Evolutionary conservation across 2,113 vertebrate species (phyloP).

Genomic region (Hyaena hyaena): DNA sequence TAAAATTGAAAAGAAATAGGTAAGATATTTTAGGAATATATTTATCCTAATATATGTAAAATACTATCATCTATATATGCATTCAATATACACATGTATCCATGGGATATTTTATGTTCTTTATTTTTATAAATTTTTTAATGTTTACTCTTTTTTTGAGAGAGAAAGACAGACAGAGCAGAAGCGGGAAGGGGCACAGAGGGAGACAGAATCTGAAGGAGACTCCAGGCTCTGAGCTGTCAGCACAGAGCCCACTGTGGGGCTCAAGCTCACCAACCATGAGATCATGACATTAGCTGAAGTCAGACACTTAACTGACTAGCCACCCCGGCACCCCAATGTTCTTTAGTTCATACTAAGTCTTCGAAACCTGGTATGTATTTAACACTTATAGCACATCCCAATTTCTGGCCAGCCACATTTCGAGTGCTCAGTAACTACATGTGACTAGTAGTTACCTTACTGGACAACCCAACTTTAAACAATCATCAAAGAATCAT

Average conservation of each 20-base stretch:
- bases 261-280: no score
- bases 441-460: not conserved
- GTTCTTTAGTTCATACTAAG: not conserved
- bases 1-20: not conserved
- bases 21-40: not conserved
- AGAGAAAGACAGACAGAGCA: no score
- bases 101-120: not conserved
- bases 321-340: no score
- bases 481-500: not conserved
- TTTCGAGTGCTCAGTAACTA: not conserved
- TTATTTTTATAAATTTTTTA: no score
- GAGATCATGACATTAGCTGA: no score
- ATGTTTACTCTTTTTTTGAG: no score
- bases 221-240: no score
- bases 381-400: not conserved
- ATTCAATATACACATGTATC: not conserved
- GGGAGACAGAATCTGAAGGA: no score
- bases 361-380: not conserved
- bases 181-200: no score
- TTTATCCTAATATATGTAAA: not conserved
- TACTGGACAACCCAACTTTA: not conserved
- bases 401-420: not conserved
- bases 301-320: no score
- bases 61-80: not conserved
- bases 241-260: no score